These are phyloP conservation scores for Montipora sp. DNA, from an alignment of 64 coral and sea anemone species.

Conservation along the genomic window DNA sequence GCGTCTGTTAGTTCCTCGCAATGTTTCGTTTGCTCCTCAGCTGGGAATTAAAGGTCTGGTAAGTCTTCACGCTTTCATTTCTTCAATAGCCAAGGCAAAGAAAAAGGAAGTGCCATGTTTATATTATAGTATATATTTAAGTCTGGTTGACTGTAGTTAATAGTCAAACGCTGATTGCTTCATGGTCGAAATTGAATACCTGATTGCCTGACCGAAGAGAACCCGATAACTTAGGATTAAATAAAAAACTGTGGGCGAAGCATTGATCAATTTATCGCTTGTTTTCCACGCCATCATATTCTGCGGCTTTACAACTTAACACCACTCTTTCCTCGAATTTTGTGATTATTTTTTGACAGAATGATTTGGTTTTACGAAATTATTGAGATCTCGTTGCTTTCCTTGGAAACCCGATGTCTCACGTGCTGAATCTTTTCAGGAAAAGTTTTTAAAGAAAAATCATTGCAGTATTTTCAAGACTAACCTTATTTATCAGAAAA, in stretches of 20 bases:
- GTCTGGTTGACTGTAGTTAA: not conserved
- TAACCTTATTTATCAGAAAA: no score
- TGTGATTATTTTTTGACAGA: not conserved
- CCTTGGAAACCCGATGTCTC: not conserved
- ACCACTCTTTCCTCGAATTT: not conserved
- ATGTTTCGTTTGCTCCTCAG: conserved; percentile 36
- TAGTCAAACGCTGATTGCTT: not conserved
- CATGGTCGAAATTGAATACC: not conserved
- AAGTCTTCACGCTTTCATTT: not conserved
- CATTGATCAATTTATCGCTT: not conserved
- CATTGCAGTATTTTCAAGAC: no score
- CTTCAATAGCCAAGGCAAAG: not conserved
- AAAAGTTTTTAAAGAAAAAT: no score
- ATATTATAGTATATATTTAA: no score
- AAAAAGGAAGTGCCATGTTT: not conserved
- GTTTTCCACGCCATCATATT: not conserved
- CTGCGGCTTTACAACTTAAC: not conserved
- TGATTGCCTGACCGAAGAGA: not conserved
- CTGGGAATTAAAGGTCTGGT: conserved; percentile 50
- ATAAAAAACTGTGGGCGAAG: not conserved
- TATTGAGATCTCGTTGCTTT: conserved; percentile 26
- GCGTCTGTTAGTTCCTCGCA: conserved; percentile 10
- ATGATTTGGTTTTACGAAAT: conserved; percentile 15
- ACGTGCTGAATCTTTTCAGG: no score
- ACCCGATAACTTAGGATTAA: not conserved